Percentiles rank a stretch among this genome's conserved stretches.
phyloP scores from a whole-genome alignment of 1,140 invertebrate species.

The Pachyrhynchus sulphureomaculatus region DNA sequence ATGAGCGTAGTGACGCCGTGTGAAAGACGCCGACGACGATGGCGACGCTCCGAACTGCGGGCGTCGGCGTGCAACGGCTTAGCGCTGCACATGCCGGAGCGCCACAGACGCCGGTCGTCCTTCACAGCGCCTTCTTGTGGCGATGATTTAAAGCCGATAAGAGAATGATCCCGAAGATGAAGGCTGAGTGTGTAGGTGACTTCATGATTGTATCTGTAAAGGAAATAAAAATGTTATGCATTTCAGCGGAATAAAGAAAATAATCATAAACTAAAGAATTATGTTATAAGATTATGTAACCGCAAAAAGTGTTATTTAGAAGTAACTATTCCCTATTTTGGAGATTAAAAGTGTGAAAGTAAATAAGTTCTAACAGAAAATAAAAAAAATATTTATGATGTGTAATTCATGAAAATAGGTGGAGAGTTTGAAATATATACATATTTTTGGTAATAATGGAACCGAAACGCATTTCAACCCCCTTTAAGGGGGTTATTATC shows the following conservation, averaged over 20 bases:
- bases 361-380: too few relatives aligned
- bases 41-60: slow-evolving; percentile 12
- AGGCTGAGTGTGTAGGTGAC: not conserved
- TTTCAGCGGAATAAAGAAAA: too few relatives aligned
- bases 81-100: slow-evolving; percentile 19
- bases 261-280: too few relatives aligned
- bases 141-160: not conserved
- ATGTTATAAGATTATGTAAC: too few relatives aligned
- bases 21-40: slow-evolving; percentile 18
- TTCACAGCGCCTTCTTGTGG: slow-evolving; percentile 7
- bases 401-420: too few relatives aligned
- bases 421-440: too few relatives aligned
- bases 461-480: too few relatives aligned
- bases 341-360: too few relatives aligned
- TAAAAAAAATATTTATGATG: too few relatives aligned
- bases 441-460: too few relatives aligned
- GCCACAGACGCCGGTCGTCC: not conserved
- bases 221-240: not conserved
- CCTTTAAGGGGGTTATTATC: too few relatives aligned
- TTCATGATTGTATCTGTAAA: slow-evolving; percentile 6
- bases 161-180: not conserved
- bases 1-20: slow-evolving; percentile 66
- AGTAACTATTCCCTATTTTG: too few relatives aligned
- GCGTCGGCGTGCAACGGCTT: not conserved
- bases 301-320: not conserved